Base-by-base conservation (phyloP, 2,113 vertebrate species). In the Pangasianodon hypophthalmus region DNA sequence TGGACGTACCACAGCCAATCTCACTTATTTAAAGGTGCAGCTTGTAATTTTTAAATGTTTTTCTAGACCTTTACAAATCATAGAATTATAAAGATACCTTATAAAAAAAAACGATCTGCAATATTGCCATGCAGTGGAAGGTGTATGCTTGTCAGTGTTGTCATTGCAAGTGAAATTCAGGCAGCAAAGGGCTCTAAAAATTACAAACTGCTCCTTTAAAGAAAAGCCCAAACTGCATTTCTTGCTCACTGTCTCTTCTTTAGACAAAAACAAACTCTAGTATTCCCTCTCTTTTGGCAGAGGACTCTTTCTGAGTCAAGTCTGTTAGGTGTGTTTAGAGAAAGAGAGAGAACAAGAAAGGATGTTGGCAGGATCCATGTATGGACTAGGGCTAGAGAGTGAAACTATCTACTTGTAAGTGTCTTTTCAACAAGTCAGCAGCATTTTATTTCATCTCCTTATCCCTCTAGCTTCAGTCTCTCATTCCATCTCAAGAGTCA, bases 401-500 rank as follows among this genome's bases (percentile, higher is more conserved):
- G 73, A 85, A 81, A 80, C 82, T 87, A 87, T 89, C 83, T 73
- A 86, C 50, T 85, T 87, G 71, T 81, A 11, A 80, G 60, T 37
- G n/a, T 87, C 77, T 64, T 50, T 79, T 79, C 19, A 84, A 67
- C 48, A 75, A 41, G 50, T 88, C 67, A 48, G 60, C 71, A 81
- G 50, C 81, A 86, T 46, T 32, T 83, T 19, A 21, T 79, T 79
- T 88, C 13, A 50, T 71, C 84, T 77, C 44, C 44, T 54, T 64
- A 60, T 24, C 21, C 24, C 67, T 71, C 77, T 48, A 79, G 52
- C 77, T 50, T 83, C n/a, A 75, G 64, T 46, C 37, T 44, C 48
- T 84, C 24, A 3, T 46, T 83, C 56, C 29, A 60, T 73, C 37
- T 99, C 97, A 99, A 77, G 97, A 97, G 89, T 99, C 98, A 0